Evolutionary conservation across 2,888 invertebrate genomes (phyloP).

Genomic region (Malthinus seriepunctatus): DNA sequence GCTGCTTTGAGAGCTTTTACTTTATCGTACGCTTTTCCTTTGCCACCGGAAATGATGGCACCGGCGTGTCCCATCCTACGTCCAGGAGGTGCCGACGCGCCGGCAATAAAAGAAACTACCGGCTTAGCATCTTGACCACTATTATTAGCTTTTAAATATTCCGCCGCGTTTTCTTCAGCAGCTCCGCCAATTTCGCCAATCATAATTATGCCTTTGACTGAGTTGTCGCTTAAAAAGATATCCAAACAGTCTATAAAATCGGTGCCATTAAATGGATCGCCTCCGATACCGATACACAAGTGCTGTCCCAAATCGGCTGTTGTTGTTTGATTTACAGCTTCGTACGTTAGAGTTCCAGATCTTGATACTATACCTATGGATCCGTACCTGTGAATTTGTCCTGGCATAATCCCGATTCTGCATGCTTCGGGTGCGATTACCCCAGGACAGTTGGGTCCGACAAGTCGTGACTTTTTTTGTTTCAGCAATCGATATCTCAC

Average conservation of each 20-base stretch:
- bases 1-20: conserved; percentile 88
- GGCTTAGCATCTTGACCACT: conserved; percentile 86
- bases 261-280: conserved; percentile 98
- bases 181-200: conserved; percentile 96
- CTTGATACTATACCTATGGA: conserved; percentile 74
- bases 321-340: conserved; percentile 77
- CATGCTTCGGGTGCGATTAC: conserved; percentile 76
- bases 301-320: conserved; percentile 85
- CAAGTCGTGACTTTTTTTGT: conserved; percentile 72
- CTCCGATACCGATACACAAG: conserved; percentile 89
- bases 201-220: conserved; percentile 93
- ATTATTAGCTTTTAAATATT: conserved; percentile 78
- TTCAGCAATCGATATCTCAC: conserved; percentile 66
- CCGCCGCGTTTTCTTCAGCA: conserved; percentile 94
- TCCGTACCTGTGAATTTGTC: conserved; percentile 75
- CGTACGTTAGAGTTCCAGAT: conserved; percentile 77
- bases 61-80: conserved; percentile 99
- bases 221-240: conserved; percentile 87
- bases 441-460: conserved; percentile 86
- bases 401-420: conserved; percentile 88
- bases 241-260: conserved; percentile 97
- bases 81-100: conserved; percentile 95
- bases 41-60: conserved; percentile 97
- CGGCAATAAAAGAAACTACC: conserved; percentile 97
- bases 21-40: conserved; percentile 94